These are phyloP conservation scores for Hylaeus volcanicus DNA, from an alignment of 1,140 invertebrate genomes.

Conservation along the genomic window DNA sequence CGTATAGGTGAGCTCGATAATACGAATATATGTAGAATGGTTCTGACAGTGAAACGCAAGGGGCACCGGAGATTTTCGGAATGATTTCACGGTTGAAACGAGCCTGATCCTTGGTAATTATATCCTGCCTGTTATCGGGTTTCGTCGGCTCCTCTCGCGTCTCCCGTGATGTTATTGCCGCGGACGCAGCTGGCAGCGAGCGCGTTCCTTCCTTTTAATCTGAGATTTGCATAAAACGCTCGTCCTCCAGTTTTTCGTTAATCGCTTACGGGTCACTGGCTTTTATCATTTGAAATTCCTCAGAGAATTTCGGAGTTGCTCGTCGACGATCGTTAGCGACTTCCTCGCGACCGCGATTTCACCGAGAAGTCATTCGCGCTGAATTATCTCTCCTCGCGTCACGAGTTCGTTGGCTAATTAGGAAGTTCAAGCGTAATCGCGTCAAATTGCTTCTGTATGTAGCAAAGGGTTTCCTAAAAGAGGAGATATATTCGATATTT, in stretches of 20 bases:
- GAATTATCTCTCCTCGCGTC: neutral
- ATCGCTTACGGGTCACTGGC: slow-evolving; percentile 20
- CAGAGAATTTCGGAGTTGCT: neutral
- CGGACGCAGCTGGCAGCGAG: neutral
- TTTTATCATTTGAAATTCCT: slow-evolving; percentile 51
- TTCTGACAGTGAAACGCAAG: neutral
- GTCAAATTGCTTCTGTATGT: no score
- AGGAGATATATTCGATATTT: no score
- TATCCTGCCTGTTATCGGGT: slow-evolving; percentile 31
- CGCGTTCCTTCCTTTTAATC: slow-evolving; percentile 7
- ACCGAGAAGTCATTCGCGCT: neutral
- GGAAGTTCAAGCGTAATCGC: no score
- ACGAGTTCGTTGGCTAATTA: no score
- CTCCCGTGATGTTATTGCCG: slow-evolving; percentile 7
- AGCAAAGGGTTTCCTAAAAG: no score
- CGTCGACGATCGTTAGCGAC: slow-evolving; percentile 18
- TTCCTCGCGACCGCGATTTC: slow-evolving; percentile 13
- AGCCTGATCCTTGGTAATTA: slow-evolving; percentile 43
- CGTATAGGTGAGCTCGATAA: no score
- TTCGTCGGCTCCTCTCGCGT: neutral
- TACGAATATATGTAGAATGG: no score
- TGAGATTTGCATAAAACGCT: slow-evolving; percentile 49
- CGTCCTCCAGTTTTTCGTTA: slow-evolving; percentile 4
- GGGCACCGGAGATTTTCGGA: neutral
- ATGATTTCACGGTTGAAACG: neutral